Evolutionary conservation across 2,888 invertebrate species (phyloP), one percentile per base, ranked within the genome.

Genomic region (Melanostoma scalare): DNA sequence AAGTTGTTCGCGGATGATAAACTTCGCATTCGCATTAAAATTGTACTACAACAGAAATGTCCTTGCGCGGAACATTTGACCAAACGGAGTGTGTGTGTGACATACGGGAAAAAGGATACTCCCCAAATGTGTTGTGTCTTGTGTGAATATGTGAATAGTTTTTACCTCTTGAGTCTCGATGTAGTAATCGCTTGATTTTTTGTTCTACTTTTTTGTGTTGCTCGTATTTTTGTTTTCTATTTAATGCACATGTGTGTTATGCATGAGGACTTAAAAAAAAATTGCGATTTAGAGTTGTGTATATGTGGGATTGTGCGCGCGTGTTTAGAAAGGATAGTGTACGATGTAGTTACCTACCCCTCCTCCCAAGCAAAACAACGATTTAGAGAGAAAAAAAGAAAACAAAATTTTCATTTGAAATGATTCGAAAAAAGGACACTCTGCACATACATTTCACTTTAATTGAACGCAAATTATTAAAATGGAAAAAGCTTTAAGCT

Each of bases 71-170:
- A 71, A 75, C 52, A 73, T 5, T 31, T 38, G 38, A 63, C 30
- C 20, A 38, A 48, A 50, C 38, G 50, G 10, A 30, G 20, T 31
- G 63, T 50, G 50, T 63, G 48, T 50, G n/a, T 4, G n/a, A 71
- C 31, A 75, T 56, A 79, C 65, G 74, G 75, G 60, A 46, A 69
- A 73, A 84, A 84, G 82, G 82, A 74, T 84, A 84, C 82, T 74
- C 82, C 82, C 78, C 74, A 79, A 84, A 78, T 67, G 67, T 79
- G 73, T 20, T 20, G 20, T 1, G 20, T 20, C 20, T 20, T 20
- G 20, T 78, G 72, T 82, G 77, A 78, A 82, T 78, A 78, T 82
- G 79, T 79, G 74, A 75, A 79, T 79, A 78, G 84, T 84, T 84
- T 63, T 56, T 63, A 50, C 20, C 20, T 20, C 20, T 20, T 20